Percentiles rank a stretch among this genome's conserved stretches.
Evolutionary conservation across 1,140 invertebrate genomes (phyloP).

Genomic region (Oedothorax gibbosus): DNA sequence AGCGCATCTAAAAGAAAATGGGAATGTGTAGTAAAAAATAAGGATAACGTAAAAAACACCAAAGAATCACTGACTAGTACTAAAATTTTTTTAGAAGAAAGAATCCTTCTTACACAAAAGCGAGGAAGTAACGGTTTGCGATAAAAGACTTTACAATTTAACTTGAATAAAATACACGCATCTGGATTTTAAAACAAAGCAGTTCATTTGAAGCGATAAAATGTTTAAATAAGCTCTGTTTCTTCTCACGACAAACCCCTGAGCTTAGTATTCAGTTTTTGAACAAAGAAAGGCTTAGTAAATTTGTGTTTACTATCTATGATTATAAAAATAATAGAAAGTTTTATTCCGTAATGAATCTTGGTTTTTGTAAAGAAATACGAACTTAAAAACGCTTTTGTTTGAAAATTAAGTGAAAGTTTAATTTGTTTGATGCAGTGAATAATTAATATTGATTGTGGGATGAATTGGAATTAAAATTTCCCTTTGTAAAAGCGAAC

Average conservation of each 20-base stretch:
- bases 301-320: constrained; percentile 18
- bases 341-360: not conserved
- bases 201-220: constrained; percentile 50
- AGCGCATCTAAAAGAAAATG: no score
- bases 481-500: no score
- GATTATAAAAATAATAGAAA: no score
- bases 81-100: constrained; percentile 24
- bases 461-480: no score
- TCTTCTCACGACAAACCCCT: constrained; percentile 15
- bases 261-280: constrained; percentile 41
- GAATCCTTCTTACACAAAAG: constrained; percentile 13
- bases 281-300: constrained; percentile 34
- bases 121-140: constrained; percentile 43
- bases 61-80: constrained; percentile 21
- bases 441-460: no score
- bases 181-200: constrained; percentile 53
- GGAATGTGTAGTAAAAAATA: no score
- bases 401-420: no score
- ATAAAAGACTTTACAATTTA: constrained; percentile 57
- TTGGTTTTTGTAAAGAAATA: not conserved
- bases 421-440: no score
- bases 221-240: constrained; percentile 30
- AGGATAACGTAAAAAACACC: constrained; percentile 25
- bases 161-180: constrained; percentile 53
- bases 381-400: not conserved